Evolutionary conservation across 2,113 vertebrate species (phyloP).

Genomic region (Saguinus midas): DNA sequence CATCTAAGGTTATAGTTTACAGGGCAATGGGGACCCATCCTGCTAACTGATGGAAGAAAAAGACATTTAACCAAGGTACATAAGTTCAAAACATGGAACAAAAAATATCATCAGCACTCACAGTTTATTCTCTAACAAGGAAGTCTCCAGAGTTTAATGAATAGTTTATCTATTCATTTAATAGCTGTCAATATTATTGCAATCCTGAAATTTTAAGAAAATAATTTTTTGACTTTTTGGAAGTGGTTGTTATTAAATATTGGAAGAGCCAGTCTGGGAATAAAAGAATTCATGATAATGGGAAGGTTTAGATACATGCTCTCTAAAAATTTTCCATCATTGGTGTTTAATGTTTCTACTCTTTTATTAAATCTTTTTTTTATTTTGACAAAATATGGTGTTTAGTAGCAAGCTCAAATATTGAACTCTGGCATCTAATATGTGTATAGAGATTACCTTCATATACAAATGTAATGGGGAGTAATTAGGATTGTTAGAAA

Average conservation of each 20-base stretch:
- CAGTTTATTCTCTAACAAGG: background rate
- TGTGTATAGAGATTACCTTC: background rate
- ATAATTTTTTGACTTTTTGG: background rate
- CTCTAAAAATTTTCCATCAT: background rate
- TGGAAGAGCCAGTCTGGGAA: background rate
- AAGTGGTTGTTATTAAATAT: background rate
- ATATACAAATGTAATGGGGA: background rate
- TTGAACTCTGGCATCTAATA: background rate
- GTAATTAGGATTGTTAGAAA: background rate
- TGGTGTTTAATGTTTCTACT: background rate
- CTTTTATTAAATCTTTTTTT: background rate
- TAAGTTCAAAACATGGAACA: slow-evolving; percentile 3
- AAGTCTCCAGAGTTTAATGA: background rate
- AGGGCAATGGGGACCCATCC: background rate
- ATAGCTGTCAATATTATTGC: background rate
- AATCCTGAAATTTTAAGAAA: background rate
- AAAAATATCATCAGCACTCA: background rate
- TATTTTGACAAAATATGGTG: background rate
- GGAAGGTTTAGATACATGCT: background rate
- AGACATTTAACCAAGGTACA: background rate
- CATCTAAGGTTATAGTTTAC: background rate
- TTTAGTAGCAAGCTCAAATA: background rate
- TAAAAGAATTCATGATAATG: background rate
- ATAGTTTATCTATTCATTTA: background rate
- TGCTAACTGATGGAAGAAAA: background rate